Evolutionary conservation across 2,113 vertebrate genomes (phyloP).

Genomic region (Cololabis saira): DNA sequence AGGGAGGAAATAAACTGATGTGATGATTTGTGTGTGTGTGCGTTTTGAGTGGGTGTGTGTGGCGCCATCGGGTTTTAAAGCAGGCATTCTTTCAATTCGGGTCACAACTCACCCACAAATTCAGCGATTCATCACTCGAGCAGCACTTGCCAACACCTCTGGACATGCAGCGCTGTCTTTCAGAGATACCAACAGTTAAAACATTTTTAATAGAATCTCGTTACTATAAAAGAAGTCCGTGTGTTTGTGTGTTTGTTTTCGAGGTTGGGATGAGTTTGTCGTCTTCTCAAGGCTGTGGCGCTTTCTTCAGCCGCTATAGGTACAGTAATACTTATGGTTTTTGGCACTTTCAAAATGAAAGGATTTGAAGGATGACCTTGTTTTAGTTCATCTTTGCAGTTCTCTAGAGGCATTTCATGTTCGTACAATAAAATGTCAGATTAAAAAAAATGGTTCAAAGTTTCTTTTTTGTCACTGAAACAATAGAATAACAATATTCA

Average conservation of each 20-base stretch:
- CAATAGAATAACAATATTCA: slow-evolving; percentile 76
- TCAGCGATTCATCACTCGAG: slow-evolving; percentile 12
- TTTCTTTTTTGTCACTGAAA: slow-evolving; percentile 21
- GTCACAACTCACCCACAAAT: slow-evolving; percentile 22
- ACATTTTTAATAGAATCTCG: slow-evolving; percentile 74
- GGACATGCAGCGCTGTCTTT: slow-evolving; percentile 72
- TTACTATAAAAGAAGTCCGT: slow-evolving; percentile 76
- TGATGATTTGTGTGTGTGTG: slow-evolving; percentile 8
- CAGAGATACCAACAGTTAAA: slow-evolving; percentile 74
- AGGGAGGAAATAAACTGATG: slow-evolving; percentile 22
- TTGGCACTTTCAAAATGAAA: slow-evolving; percentile 81
- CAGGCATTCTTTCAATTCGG: slow-evolving; percentile 30
- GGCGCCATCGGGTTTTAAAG: neutral
- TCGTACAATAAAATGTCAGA: slow-evolving; percentile 58
- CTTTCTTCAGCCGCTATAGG: slow-evolving; percentile 62
- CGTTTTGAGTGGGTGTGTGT: neutral
- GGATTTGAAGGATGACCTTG: slow-evolving; percentile 49
- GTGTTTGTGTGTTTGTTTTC: slow-evolving; percentile 41
- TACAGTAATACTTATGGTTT: slow-evolving; percentile 70
- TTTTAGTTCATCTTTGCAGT: slow-evolving; percentile 55
- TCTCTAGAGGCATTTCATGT: slow-evolving; percentile 54
- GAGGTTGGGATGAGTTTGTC: slow-evolving; percentile 54
- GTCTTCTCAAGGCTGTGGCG: slow-evolving; percentile 71
- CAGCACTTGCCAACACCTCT: slow-evolving; percentile 50
- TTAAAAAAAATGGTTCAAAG: slow-evolving; percentile 63